A percentile compares a stretch with the other conserved stretches of the same genome.
These are phyloP conservation scores for Aphidius colemani DNA, from an alignment of 2,888 invertebrate genomes.

Conservation along the genomic window DNA sequence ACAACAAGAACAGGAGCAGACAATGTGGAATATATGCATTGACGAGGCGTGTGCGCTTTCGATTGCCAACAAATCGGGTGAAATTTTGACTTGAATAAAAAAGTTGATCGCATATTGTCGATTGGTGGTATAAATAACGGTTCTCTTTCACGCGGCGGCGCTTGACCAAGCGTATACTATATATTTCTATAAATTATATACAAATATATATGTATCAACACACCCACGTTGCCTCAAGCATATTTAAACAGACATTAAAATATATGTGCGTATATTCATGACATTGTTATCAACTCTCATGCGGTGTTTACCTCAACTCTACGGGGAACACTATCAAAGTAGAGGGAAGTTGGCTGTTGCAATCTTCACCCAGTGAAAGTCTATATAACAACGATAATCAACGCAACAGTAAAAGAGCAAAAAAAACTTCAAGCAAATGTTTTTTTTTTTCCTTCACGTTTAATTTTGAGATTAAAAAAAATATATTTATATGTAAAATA, in stretches of 20 bases:
- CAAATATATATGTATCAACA: conserved; percentile 20
- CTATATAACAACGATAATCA: conserved; percentile 30
- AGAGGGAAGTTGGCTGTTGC: conserved; percentile 23
- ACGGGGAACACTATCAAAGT: conserved; percentile 5
- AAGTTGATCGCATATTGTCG: background rate
- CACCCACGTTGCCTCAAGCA: conserved; percentile 42
- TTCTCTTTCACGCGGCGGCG: conserved; percentile 23
- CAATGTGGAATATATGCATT: background rate
- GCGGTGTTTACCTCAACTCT: conserved; percentile 24
- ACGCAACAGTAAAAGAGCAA: conserved; percentile 6
- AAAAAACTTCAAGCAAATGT: no score
- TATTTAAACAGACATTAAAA: background rate
- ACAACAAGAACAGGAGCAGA: conserved; percentile 6
- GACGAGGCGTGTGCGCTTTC: conserved; percentile 8
- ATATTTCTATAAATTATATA: background rate
- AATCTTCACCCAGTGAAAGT: conserved; percentile 49
- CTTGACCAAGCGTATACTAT: conserved; percentile 18
- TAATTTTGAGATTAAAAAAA: no score
- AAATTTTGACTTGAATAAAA: conserved; percentile 14
- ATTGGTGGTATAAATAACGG: conserved; percentile 19
- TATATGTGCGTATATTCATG: conserved; percentile 29
- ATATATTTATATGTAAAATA: no score
- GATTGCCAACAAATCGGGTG: conserved; percentile 17
- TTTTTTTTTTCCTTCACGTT: no score
- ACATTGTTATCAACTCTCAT: conserved; percentile 48